Percentiles rank a stretch among this genome's conserved stretches.
phyloP scores from a whole-genome alignment of 2,888 invertebrate genomes.

The Caenorhabditis sp. region DNA sequence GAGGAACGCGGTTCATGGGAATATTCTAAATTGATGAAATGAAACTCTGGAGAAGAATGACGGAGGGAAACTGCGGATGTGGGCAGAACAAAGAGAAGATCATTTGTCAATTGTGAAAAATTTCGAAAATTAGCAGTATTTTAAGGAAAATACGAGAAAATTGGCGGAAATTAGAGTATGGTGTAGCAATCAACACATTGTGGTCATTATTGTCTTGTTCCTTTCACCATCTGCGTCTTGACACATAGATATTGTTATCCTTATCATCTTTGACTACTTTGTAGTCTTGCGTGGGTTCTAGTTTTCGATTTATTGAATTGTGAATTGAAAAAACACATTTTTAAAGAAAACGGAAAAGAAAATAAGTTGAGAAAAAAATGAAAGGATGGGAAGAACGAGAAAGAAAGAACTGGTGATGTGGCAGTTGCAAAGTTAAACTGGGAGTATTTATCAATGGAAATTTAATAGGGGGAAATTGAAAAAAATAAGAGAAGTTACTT shows the following conservation, averaged over 20 bases:
- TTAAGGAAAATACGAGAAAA: neutral
- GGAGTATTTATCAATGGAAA: too few species aligned
- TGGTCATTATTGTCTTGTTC: slow-evolving; percentile 10
- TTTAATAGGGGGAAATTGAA: neutral
- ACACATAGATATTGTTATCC: slow-evolving; percentile 10
- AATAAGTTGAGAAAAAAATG: slow-evolving; percentile 4
- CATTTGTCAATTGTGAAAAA: too few species aligned
- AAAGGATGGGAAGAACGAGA: slow-evolving; percentile 23
- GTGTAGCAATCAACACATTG: slow-evolving; percentile 19
- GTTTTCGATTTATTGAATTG: slow-evolving; percentile 5
- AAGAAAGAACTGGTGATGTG: slow-evolving; percentile 40
- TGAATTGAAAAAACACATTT: neutral
- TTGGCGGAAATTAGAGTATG: slow-evolving; percentile 2
- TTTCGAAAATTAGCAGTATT: neutral
- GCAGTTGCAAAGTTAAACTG: too few species aligned
- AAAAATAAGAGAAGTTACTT: slow-evolving; percentile 11
- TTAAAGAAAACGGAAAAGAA: slow-evolving; percentile 8
- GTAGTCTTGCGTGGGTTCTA: slow-evolving; percentile 15
- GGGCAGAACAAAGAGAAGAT: too few species aligned
- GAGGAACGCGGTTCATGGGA: too few species aligned
- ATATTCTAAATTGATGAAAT: slow-evolving; percentile 31
- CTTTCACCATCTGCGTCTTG: slow-evolving; percentile 27
- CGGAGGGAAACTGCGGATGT: too few species aligned
- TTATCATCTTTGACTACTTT: slow-evolving; percentile 37
- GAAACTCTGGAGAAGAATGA: neutral